Conservation (phyloP, 2,113 vertebrate species). For the Gymnorhina tibicen region DNA sequence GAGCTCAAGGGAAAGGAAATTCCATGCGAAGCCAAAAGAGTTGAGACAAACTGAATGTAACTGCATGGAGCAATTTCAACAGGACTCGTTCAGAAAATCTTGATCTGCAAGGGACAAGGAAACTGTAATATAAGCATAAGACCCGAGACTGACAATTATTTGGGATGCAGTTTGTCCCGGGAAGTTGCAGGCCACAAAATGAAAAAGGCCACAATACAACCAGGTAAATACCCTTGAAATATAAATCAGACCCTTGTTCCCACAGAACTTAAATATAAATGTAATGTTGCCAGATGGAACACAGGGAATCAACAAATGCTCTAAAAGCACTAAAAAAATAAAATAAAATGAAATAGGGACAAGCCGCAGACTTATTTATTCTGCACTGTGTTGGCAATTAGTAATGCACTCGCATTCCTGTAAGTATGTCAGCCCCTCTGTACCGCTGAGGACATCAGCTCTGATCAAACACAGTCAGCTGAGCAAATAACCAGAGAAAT, state of each 20-base stretch:
- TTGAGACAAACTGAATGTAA: not conserved
- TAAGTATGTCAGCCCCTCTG: not conserved
- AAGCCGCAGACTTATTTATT: not conserved
- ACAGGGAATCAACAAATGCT: not conserved
- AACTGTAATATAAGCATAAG: not conserved
- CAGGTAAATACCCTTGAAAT: not conserved
- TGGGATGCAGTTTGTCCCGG: not conserved
- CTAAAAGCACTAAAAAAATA: not conserved
- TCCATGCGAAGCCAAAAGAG: not conserved
- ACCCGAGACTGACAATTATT: not conserved
- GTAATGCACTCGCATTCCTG: not conserved
- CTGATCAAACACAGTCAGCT: constrained; percentile 46
- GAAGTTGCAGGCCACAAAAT: not conserved
- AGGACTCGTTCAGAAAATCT: not conserved
- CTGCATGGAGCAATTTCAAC: not conserved
- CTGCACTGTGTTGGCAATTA: not conserved
- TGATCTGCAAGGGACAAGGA: not conserved
- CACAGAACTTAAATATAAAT: not conserved
- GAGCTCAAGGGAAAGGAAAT: not conserved
- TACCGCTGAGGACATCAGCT: not conserved
- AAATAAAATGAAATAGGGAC: not conserved
- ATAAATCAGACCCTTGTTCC: not conserved
- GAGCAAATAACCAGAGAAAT: constrained; percentile 40
- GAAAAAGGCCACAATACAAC: not conserved
- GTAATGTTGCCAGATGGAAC: not conserved